phyloP scores from a whole-genome alignment of 2,113 vertebrate species.

The Gymnobelideus leadbeateri region DNA sequence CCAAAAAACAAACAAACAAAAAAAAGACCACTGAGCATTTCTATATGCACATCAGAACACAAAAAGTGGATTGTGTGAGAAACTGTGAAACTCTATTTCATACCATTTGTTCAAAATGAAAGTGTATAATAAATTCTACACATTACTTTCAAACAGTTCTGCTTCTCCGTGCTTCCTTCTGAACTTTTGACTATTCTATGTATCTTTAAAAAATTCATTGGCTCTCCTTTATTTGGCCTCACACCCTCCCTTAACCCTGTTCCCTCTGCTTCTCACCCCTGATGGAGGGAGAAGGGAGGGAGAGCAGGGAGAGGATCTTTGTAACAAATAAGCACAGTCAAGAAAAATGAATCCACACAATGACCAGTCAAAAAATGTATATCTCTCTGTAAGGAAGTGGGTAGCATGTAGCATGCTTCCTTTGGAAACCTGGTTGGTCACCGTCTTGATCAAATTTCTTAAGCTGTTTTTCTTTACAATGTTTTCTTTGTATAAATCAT shows the following conservation, averaged over 20 bases:
- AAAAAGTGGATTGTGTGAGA: background rate
- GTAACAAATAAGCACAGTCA: background rate
- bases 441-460: background rate
- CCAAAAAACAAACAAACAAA: background rate
- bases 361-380: background rate
- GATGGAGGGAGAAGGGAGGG: background rate
- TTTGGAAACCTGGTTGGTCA: background rate
- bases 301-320: no score
- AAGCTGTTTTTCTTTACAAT: background rate
- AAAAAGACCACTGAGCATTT: background rate
- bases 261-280: background rate
- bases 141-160: background rate
- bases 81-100: background rate
- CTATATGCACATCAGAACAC: background rate
- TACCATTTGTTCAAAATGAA: background rate
- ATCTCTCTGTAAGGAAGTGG: background rate
- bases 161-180: background rate
- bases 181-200: background rate
- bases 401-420: background rate
- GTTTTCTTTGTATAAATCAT: background rate
- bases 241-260: background rate
- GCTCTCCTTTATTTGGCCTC: background rate
- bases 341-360: background rate
- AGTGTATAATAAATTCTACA: background rate
- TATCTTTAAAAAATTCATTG: background rate